phyloP scores from a whole-genome alignment of 2,797 vertebrate genomes.

The Hafferia zeledoni region DNA sequence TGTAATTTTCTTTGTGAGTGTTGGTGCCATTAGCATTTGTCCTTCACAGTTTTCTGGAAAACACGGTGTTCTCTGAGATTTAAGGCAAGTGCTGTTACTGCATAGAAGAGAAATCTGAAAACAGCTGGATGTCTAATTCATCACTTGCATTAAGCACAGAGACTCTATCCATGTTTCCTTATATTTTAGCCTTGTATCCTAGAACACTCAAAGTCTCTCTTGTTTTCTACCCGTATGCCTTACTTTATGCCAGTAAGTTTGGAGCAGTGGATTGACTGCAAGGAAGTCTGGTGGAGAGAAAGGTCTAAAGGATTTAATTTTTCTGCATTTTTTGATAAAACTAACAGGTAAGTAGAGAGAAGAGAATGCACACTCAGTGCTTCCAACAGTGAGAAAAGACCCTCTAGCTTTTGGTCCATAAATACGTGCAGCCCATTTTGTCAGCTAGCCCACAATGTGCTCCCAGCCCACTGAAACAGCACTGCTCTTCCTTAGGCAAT shows the following conservation, averaged over 20 bases:
- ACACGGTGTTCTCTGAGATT: not conserved
- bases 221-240: not conserved
- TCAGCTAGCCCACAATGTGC: not conserved
- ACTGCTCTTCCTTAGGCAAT: not conserved
- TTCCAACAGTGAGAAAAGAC: not conserved
- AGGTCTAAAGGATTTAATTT: not conserved
- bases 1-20: not conserved
- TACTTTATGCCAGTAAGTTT: not conserved
- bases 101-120: not conserved
- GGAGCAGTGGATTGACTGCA: not conserved
- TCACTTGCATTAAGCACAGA: not conserved
- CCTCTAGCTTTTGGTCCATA: not conserved
- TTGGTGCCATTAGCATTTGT: not conserved
- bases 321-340: not conserved
- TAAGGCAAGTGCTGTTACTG: not conserved
- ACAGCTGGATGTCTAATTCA: not conserved
- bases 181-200: not conserved
- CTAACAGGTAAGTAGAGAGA: not conserved
- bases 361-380: not conserved
- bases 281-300: not conserved
- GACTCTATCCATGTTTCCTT: not conserved
- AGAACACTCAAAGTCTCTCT: not conserved
- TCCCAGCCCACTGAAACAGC: not conserved
- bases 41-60: not conserved
- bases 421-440: not conserved